Evolutionary conservation across 1,140 invertebrate genomes (phyloP).

Genomic region (Geopemphigus sp.): DNA sequence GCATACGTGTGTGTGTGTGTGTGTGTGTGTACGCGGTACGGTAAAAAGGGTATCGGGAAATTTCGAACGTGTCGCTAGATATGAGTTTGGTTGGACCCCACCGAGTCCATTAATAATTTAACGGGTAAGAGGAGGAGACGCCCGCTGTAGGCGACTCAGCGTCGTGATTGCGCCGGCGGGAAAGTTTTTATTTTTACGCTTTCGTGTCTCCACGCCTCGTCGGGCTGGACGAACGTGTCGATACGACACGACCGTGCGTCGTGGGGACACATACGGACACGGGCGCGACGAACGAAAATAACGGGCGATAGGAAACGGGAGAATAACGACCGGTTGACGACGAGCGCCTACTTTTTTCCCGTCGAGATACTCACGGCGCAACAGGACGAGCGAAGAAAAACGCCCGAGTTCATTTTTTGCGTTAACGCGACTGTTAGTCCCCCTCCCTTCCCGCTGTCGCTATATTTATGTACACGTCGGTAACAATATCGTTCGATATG

Average conservation of each 20-base stretch:
- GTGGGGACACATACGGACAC: background rate
- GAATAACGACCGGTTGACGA: background rate
- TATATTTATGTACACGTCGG: too few species aligned
- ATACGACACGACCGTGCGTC: background rate
- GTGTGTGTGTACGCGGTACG: too few species aligned
- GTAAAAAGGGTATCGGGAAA: slow-evolving; percentile 27
- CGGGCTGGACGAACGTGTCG: too few species aligned
- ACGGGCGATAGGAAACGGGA: background rate
- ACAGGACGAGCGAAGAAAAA: background rate
- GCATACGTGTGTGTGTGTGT: too few species aligned
- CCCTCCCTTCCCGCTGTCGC: background rate
- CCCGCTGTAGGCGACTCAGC: background rate
- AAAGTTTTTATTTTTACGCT: background rate
- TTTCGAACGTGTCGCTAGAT: background rate
- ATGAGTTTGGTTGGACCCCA: too few species aligned
- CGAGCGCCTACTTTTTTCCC: background rate
- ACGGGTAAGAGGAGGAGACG: background rate
- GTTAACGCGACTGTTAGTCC: background rate
- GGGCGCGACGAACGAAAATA: too few species aligned
- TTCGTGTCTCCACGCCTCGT: background rate
- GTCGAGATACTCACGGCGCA: background rate
- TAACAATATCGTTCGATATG: background rate
- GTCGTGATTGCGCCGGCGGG: background rate
- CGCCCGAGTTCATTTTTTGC: background rate
- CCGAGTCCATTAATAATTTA: slow-evolving; percentile 25